Conservation (phyloP, 2,797 vertebrate genomes). For the Acanthurus tractus region DNA sequence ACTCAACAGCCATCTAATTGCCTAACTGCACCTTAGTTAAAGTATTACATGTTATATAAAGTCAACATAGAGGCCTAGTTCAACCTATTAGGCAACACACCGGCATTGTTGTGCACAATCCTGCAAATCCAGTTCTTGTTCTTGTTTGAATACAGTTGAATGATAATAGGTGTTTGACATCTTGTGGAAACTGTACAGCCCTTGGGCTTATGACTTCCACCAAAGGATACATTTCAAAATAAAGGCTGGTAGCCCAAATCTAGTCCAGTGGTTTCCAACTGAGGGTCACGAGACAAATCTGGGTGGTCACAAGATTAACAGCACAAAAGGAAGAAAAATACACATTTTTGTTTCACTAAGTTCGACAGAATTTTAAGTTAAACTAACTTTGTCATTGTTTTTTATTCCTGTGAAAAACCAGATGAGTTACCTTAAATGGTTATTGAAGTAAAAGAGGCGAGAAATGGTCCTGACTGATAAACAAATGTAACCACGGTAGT, state of each 20-base stretch:
- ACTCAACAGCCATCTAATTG: no score
- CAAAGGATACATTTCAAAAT: neutral
- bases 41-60: no score
- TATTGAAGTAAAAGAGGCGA: neutral
- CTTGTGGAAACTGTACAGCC: neutral
- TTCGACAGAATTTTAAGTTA: neutral
- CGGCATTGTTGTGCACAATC: neutral
- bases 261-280: neutral
- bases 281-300: neutral
- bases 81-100: neutral
- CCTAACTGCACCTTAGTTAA: no score
- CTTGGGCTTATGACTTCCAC: neutral
- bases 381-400: neutral
- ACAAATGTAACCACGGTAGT: neutral
- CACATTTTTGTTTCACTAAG: neutral
- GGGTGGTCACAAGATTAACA: neutral
- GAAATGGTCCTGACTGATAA: neutral
- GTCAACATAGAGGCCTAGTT: no score
- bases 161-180: neutral
- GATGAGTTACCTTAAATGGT: neutral
- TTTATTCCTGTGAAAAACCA: neutral
- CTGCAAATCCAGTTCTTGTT: slow-evolving; percentile 25
- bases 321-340: neutral
- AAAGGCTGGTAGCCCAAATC: neutral
- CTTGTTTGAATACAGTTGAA: slow-evolving; percentile 17